Evolutionary conservation across 2,797 vertebrate species (phyloP).

Genomic region (Urophycis tenuis): DNA sequence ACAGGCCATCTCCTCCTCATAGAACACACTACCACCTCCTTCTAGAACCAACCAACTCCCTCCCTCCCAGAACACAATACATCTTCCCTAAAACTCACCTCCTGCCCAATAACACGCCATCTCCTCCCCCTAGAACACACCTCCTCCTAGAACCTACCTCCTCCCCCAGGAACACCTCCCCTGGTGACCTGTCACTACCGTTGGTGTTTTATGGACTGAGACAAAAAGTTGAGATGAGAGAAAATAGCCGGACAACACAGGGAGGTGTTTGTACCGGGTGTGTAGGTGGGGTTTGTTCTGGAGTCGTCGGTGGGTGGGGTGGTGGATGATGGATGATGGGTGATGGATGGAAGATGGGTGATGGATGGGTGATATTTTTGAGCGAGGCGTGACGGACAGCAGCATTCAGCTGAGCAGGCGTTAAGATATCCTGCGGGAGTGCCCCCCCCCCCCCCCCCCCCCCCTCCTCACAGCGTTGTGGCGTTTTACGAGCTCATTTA

Average conservation of each 20-base stretch:
- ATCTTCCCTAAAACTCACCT: too few species aligned
- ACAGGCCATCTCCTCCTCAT: too few species aligned
- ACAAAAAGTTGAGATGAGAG: background rate
- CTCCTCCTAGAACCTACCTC: background rate
- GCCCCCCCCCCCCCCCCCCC: background rate
- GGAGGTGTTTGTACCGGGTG: too few species aligned
- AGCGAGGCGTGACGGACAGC: background rate
- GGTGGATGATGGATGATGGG: background rate
- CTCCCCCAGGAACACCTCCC: background rate
- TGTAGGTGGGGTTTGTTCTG: too few species aligned
- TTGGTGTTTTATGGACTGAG: background rate
- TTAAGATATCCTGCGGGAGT: background rate
- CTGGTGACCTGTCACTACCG: background rate
- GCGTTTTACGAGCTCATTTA: slow-evolving; percentile 64
- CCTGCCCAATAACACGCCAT: background rate
- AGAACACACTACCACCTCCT: background rate
- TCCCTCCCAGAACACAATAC: too few species aligned
- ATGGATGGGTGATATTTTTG: background rate
- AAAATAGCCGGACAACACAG: too few species aligned
- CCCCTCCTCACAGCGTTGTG: slow-evolving; percentile 14
- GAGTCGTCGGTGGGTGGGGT: background rate
- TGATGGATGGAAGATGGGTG: background rate
- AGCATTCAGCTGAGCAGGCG: slow-evolving; percentile 1
- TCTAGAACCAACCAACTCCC: background rate
- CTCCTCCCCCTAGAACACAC: background rate